Evolutionary conservation across 1,140 invertebrate species (phyloP), one percentile per base, ranked within the genome.

Genomic region (Hirudo medicinalis): DNA sequence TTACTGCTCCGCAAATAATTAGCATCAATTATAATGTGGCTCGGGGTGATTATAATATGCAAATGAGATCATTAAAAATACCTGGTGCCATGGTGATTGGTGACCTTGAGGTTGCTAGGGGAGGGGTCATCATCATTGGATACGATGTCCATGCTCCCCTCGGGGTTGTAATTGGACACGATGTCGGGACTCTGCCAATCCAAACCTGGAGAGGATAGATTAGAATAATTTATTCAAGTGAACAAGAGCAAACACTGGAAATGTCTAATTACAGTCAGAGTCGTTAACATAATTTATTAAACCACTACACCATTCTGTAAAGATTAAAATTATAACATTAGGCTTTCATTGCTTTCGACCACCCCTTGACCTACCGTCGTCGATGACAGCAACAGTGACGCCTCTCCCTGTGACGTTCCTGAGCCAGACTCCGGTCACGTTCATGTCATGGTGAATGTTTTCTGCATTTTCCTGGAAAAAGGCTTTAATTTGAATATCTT

Each of bases 61-160:
- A 13, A 79, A 77, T 11, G 81, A 80, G n/a, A 79, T 54, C 82
- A 80, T 73, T 82, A 81, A 68, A 80, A 80, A 19, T 81, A 83
- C 69, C 81, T 72, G n/a, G 73, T 74, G 43, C 73, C 73, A 36
- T 74, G 73, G 49, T 74, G 73, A 67, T 74, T 74, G 27, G 73
- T 63, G 17, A 43, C 70, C 53, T 73, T 74, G n/a, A 20, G 57
- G 19, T 40, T 70, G 72, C 75, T 74, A 13, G 82, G 82, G 72
- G 76, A 78, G 3, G 82, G 82, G 76, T 83, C 79, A 63, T 74
- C 69, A 75, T 83, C 82, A 75, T 82, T 76, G 67, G 78, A 78
- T 72, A 83, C 82, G 19, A 83, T 74, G 75, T 83, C 82, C 76
- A 76, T 80, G 74, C 82, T 83, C 29, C 81, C 82, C 57, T 77